A percentile compares a stretch with the other conserved stretches of the same genome.
phyloP scores from a whole-genome alignment of 2,888 invertebrate genomes.

The Meta bourneti region DNA sequence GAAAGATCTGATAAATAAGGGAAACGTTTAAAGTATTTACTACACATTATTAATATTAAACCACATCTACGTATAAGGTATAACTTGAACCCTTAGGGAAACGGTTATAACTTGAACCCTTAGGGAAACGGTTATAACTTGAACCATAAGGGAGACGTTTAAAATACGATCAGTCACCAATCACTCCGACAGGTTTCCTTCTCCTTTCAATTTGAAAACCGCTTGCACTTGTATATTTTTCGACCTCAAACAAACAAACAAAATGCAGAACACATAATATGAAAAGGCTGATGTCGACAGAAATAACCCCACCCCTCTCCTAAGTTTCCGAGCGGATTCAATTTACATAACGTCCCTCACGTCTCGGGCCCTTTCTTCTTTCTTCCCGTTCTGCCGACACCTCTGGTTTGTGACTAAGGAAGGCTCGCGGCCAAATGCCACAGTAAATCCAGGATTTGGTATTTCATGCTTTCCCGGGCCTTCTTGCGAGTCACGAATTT shows the following conservation, averaged over 20 bases:
- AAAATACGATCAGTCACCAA: constrained; percentile 11
- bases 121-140: too few relatives aligned
- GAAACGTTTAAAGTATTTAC: too few relatives aligned
- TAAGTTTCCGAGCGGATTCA: constrained; percentile 48
- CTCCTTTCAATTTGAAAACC: constrained; percentile 43
- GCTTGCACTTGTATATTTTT: constrained; percentile 39
- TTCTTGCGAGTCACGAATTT: constrained; percentile 45
- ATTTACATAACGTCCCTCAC: constrained; percentile 66
- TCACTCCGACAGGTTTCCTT: constrained; percentile 37
- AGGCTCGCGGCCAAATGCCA: constrained; percentile 59
- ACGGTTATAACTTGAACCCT: too few relatives aligned
- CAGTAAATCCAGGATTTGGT: constrained; percentile 59
- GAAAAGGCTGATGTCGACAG: constrained; percentile 63
- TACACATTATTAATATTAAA: too few relatives aligned
- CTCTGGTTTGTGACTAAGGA: constrained; percentile 31
- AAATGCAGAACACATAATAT: constrained; percentile 19
- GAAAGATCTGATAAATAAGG: too few relatives aligned
- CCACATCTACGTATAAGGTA: too few relatives aligned
- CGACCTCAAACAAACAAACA: background rate
- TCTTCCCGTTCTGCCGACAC: constrained; percentile 16
- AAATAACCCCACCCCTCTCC: constrained; percentile 45
- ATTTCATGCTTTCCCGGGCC: constrained; percentile 36
- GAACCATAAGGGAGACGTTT: too few relatives aligned
- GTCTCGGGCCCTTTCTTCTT: constrained; percentile 5
- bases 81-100: too few relatives aligned